Percentiles rank a stretch among this genome's conserved stretches.
phyloP scores from a whole-genome alignment of 2,113 vertebrate species.

The Rafetus swinhoei region DNA sequence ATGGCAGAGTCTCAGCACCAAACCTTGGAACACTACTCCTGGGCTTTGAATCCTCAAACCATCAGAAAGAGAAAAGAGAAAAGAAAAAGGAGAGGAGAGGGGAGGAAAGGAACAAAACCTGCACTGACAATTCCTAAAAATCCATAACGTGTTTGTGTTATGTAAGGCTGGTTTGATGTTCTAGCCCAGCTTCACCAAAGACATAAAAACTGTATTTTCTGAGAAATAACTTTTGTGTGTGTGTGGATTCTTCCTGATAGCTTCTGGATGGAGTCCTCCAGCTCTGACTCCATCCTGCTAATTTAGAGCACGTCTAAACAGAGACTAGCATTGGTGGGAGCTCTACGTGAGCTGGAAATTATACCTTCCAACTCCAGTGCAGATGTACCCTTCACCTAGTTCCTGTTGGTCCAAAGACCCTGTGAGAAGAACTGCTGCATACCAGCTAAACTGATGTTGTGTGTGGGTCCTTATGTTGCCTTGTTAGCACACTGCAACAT shows the following conservation, averaged over 20 bases:
- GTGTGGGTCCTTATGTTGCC: background rate
- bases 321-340: background rate
- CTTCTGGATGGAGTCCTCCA: background rate
- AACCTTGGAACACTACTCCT: constrained; percentile 2
- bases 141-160: background rate
- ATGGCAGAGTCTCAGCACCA: background rate
- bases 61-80: constrained; percentile 27
- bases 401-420: background rate
- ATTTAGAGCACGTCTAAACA: background rate
- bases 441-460: background rate
- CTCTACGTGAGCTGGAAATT: background rate
- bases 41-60: background rate
- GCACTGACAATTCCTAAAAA: constrained; percentile 13
- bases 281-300: background rate
- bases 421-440: fast-evolving
- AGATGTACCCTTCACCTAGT: background rate
- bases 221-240: background rate
- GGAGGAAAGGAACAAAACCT: constrained; percentile 27
- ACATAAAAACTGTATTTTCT: constrained; percentile 2
- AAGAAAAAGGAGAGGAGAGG: background rate
- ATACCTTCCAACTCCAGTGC: background rate
- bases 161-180: background rate
- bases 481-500: background rate
- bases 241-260: background rate
- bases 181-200: constrained; percentile 9